Evolutionary conservation across 2,113 vertebrate species (phyloP).

Genomic region (Pongo abelii): DNA sequence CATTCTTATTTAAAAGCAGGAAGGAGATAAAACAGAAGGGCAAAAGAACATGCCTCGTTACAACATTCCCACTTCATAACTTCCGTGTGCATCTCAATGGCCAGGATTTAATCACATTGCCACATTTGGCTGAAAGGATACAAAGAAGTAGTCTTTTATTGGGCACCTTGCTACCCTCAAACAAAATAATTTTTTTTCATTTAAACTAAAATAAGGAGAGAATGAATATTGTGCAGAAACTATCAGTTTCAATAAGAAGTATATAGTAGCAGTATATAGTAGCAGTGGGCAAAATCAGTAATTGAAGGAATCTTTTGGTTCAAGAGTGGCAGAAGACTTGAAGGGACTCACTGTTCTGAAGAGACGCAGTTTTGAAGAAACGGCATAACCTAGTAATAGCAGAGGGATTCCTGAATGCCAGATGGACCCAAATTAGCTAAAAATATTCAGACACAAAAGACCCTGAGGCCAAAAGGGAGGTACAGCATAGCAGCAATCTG

Average conservation of each 20-base stretch:
- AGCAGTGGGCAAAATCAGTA: neutral
- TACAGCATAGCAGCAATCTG: neutral
- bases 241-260: neutral
- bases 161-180: neutral
- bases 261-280: neutral
- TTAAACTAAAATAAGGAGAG: neutral
- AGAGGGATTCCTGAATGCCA: neutral
- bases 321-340: neutral
- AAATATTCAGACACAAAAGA: neutral
- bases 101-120: neutral
- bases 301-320: neutral
- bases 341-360: neutral
- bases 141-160: neutral
- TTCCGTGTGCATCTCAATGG: neutral
- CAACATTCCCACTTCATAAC: neutral
- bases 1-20: neutral
- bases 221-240: neutral
- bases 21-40: neutral
- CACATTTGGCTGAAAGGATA: neutral
- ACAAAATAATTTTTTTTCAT: neutral
- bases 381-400: neutral
- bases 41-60: neutral
- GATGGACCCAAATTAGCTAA: neutral
- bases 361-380: neutral
- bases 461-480: neutral